phyloP scores from a whole-genome alignment of 2,113 vertebrate genomes.

The Ptilorrhoa leucosticta region DNA sequence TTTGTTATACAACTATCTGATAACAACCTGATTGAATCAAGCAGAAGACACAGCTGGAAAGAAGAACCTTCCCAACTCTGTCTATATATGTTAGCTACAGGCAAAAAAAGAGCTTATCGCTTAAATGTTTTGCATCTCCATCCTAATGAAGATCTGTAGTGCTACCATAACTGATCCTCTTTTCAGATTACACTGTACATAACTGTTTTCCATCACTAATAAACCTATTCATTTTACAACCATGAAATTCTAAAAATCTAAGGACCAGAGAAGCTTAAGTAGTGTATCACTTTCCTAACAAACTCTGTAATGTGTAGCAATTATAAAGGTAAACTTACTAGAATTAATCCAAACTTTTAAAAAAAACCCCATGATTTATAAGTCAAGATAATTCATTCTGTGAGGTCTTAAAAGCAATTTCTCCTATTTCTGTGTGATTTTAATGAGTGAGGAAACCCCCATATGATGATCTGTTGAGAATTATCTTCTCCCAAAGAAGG shows the following conservation, averaged over 20 bases:
- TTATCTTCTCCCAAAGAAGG: neutral
- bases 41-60: neutral
- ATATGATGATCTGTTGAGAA: rapidly evolving
- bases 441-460: neutral
- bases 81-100: neutral
- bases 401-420: neutral
- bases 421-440: neutral
- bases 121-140: neutral
- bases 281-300: neutral
- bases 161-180: neutral
- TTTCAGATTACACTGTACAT: neutral
- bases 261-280: neutral
- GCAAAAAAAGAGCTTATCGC: neutral
- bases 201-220: neutral
- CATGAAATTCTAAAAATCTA: neutral
- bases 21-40: neutral
- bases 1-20: neutral
- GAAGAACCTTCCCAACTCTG: neutral
- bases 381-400: neutral
- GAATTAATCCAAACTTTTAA: neutral
- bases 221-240: neutral
- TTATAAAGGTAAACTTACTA: neutral
- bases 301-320: neutral
- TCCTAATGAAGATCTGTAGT: neutral
- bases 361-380: neutral